Conservation (phyloP, 2,113 vertebrate species). For the Corvus moneduloides region DNA sequence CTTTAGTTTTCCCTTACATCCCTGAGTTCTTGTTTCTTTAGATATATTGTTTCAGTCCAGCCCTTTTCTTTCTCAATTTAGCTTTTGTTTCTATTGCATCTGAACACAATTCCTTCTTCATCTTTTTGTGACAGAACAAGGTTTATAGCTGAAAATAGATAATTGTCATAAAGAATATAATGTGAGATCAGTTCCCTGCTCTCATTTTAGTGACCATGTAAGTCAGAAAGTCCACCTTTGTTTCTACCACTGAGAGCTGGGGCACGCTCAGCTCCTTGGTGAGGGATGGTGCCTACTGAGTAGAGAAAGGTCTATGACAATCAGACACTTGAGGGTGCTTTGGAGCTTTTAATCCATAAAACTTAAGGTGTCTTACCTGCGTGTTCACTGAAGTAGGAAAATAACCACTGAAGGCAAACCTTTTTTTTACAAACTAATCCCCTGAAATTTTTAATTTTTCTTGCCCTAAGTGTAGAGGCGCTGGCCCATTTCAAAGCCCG, state of each 20-base stretch:
- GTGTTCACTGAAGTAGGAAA: background rate
- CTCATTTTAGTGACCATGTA: background rate
- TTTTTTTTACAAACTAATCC: background rate
- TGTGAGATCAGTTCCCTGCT: background rate
- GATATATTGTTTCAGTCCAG: background rate
- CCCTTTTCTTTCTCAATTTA: background rate
- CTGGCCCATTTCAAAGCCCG: background rate
- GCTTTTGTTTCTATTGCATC: background rate
- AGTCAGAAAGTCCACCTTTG: background rate
- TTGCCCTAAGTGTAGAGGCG: background rate
- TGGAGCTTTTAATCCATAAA: background rate
- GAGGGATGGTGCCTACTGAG: background rate
- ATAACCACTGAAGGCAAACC: background rate
- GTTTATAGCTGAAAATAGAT: background rate
- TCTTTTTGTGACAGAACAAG: background rate
- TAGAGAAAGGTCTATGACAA: background rate
- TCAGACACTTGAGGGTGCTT: background rate
- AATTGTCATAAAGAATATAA: background rate
- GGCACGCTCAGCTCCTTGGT: background rate
- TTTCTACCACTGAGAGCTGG: background rate
- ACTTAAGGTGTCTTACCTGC: background rate
- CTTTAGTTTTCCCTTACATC: background rate
- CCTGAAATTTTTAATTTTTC: background rate
- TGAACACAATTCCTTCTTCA: background rate
- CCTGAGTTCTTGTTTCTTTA: background rate